Evolutionary conservation across 2,888 invertebrate species (phyloP).

Genomic region (Hofmannophila pseudospretella): DNA sequence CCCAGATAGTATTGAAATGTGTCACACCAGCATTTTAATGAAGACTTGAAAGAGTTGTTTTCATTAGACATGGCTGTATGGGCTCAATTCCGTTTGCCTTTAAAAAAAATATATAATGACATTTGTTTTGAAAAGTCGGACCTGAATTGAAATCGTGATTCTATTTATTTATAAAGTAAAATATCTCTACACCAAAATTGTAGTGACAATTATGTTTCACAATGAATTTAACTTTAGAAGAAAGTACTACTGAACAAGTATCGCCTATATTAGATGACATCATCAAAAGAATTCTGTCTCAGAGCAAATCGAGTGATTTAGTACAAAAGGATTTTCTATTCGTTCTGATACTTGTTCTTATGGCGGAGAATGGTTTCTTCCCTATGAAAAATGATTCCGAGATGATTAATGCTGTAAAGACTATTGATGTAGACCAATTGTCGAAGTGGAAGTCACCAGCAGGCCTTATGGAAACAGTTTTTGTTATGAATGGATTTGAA

Average conservation of each 20-base stretch:
- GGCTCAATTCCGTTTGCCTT: too few relatives aligned
- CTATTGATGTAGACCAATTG: conserved; percentile 31
- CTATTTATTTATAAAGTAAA: too few relatives aligned
- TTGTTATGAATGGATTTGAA: conserved; percentile 45
- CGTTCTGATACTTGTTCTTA: conserved; percentile 45
- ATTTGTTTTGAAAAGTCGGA: conserved; percentile 6
- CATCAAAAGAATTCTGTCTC: conserved; percentile 31
- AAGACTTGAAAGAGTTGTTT: too few relatives aligned
- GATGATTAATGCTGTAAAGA: conserved; percentile 21
- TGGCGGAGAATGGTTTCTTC: conserved; percentile 60
- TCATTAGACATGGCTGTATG: too few relatives aligned
- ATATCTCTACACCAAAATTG: not conserved
- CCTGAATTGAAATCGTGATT: not conserved
- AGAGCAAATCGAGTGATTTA: conserved; percentile 36
- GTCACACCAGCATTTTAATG: too few relatives aligned
- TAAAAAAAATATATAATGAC: too few relatives aligned
- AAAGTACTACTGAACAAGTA: conserved; percentile 49
- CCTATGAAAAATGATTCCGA: conserved; percentile 30
- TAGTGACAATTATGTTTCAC: conserved; percentile 5
- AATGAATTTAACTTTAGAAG: conserved; percentile 48
- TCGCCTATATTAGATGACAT: conserved; percentile 42
- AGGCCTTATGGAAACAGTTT: conserved; percentile 43
- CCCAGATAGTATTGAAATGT: too few relatives aligned
- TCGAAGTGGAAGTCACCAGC: conserved; percentile 37
- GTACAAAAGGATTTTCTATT: conserved; percentile 57